Conservation (phyloP, 2,113 vertebrate genomes). For the Lepidothrix coronata region DNA sequence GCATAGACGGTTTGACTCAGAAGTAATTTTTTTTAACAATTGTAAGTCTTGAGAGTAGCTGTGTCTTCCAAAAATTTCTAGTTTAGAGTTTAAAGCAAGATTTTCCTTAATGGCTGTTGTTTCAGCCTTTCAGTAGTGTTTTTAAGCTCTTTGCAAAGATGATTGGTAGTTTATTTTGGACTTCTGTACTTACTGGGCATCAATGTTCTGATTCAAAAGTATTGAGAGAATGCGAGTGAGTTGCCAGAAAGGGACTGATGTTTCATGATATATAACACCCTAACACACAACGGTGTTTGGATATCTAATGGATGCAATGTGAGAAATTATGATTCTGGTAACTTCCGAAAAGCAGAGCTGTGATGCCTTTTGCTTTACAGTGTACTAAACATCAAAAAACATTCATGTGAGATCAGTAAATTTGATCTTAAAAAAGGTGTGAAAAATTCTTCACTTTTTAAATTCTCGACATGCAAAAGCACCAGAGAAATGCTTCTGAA, state of each 20-base stretch:
- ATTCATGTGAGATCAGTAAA: background rate
- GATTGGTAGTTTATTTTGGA: background rate
- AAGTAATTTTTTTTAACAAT: background rate
- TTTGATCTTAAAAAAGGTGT: background rate
- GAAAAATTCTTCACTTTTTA: background rate
- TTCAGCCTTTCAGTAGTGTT: background rate
- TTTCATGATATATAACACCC: background rate
- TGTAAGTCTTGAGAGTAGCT: background rate
- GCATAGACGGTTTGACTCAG: background rate
- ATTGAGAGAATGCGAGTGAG: background rate
- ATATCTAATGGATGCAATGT: background rate
- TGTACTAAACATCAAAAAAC: background rate
- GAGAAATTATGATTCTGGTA: background rate
- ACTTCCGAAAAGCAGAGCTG: background rate
- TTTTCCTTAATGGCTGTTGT: background rate
- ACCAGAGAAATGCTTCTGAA: background rate
- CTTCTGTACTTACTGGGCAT: background rate
- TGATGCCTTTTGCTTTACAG: background rate
- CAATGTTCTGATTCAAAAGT: background rate
- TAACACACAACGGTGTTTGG: background rate
- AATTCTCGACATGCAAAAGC: background rate
- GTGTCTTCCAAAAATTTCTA: background rate
- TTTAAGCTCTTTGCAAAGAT: background rate
- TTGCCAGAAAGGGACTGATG: background rate
- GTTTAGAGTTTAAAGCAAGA: background rate